Conservation (phyloP, 2,888 invertebrate genomes). For the Brachyptera risi region DNA sequence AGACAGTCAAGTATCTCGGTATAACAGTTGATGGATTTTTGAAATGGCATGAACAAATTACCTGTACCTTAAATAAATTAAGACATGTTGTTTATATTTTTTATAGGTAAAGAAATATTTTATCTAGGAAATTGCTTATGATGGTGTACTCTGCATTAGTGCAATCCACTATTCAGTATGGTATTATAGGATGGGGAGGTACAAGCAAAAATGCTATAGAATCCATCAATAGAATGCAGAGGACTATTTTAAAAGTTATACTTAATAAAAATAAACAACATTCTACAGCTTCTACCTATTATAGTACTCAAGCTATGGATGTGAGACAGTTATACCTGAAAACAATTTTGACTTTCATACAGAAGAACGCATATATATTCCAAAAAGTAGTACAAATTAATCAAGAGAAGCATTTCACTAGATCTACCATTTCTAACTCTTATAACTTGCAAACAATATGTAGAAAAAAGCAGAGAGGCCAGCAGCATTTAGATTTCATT, state of each 20-base stretch:
- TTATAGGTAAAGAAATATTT: not conserved
- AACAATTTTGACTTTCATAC: not conserved
- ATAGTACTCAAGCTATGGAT: not conserved
- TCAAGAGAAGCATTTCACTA: too few species aligned
- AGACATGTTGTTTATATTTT: conserved; percentile 6
- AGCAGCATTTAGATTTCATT: too few species aligned
- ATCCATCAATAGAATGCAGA: not conserved
- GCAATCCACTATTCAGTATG: not conserved
- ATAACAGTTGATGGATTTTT: not conserved
- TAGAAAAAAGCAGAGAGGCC: too few species aligned
- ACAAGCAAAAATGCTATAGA: not conserved
- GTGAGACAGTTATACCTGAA: not conserved
- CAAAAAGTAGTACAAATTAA: too few species aligned
- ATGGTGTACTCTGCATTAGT: not conserved
- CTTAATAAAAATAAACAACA: not conserved
- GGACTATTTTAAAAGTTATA: not conserved
- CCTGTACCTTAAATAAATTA: not conserved
- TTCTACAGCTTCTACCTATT: not conserved
- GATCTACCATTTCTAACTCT: too few species aligned
- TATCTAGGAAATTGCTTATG: not conserved
- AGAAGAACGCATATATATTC: too few species aligned
- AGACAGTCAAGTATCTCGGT: conserved; percentile 8
- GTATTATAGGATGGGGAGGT: conserved; percentile 17
- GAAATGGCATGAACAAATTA: conserved; percentile 10
- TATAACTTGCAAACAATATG: too few species aligned